phyloP scores from a whole-genome alignment of 2,113 vertebrate genomes.

The Origma solitaria region DNA sequence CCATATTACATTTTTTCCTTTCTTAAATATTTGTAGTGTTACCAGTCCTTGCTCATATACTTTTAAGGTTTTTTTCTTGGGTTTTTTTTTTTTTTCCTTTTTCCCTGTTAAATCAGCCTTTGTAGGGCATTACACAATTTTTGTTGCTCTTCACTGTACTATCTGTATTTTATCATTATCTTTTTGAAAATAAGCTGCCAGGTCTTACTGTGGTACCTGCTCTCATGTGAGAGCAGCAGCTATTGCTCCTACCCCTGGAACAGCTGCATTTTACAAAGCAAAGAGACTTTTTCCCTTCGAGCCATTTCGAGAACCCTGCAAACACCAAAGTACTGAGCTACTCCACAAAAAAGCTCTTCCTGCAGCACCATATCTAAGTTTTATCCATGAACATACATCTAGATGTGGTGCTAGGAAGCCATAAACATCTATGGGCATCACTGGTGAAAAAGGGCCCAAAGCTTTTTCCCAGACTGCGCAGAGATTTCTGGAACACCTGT shows the following conservation, averaged over 20 bases:
- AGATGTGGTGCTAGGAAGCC: neutral
- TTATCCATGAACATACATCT: neutral
- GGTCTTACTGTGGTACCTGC: neutral
- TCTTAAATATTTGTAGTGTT: neutral
- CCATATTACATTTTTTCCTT: neutral
- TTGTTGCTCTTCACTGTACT: neutral
- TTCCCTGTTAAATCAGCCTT: neutral
- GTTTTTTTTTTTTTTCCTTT: neutral
- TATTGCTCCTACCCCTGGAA: neutral
- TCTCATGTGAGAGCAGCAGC: neutral
- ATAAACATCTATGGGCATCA: neutral
- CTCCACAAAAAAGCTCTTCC: neutral
- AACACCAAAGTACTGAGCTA: neutral
- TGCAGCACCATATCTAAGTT: fast-evolving
- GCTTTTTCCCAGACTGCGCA: fast-evolving
- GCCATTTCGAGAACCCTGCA: neutral
- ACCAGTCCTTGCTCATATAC: neutral
- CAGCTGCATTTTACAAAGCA: neutral
- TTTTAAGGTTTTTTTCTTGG: neutral
- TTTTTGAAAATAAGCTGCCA: neutral
- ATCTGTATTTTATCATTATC: neutral
- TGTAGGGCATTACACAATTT: neutral
- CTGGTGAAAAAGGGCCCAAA: neutral
- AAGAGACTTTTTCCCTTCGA: neutral
- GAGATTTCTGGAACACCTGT: neutral